Evolutionary conservation across 2,797 vertebrate species (phyloP).

Genomic region (Pelochelys cantorii): DNA sequence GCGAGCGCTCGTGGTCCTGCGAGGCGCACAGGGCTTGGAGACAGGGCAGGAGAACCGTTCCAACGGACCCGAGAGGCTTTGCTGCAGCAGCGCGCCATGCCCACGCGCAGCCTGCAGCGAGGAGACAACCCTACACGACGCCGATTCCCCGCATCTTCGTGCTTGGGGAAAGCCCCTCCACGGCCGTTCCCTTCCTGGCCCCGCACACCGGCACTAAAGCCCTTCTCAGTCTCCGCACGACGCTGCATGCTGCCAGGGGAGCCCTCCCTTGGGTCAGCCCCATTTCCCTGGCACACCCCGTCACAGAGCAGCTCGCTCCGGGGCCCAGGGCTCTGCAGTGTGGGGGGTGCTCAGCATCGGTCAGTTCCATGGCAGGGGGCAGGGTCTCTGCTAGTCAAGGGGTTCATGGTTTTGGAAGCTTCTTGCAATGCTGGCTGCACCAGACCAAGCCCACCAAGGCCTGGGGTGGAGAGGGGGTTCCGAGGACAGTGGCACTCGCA

Average conservation of each 20-base stretch:
- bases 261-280: neutral
- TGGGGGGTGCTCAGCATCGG: too few species aligned
- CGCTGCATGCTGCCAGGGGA: too few species aligned
- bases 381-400: neutral
- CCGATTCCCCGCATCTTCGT: fast-evolving
- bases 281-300: too few species aligned
- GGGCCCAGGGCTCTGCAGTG: too few species aligned
- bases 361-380: too few species aligned
- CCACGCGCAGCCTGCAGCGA: neutral
- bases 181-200: neutral
- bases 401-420: neutral
- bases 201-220: neutral
- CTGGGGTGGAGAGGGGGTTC: neutral
- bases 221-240: too few species aligned
- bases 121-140: neutral
- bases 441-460: neutral
- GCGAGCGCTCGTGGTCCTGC: too few species aligned
- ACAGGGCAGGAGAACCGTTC: too few species aligned
- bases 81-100: neutral
- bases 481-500: neutral
- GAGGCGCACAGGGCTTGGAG: too few species aligned
- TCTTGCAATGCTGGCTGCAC: neutral
- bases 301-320: too few species aligned
- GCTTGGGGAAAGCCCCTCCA: neutral
- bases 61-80: neutral